phyloP scores from a whole-genome alignment of 2,888 invertebrate genomes.

The Hemistola chrysoprasaria region DNA sequence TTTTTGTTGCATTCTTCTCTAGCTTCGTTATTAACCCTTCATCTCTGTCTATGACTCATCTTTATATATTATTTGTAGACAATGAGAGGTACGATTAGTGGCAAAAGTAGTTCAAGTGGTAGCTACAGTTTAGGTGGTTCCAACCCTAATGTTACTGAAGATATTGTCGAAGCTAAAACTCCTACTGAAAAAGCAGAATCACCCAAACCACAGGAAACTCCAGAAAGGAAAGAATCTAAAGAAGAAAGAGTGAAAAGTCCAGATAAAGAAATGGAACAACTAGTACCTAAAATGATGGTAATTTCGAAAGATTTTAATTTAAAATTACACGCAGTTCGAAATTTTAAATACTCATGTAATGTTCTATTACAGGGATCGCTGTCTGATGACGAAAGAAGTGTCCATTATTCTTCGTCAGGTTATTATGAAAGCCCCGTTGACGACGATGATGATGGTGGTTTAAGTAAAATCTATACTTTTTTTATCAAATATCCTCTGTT shows the following conservation, averaged over 20 bases:
- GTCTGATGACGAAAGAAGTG: slow-evolving; percentile 87
- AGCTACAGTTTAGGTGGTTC: slow-evolving; percentile 77
- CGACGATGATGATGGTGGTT: slow-evolving; percentile 82
- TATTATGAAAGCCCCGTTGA: slow-evolving; percentile 89
- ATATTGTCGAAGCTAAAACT: slow-evolving; percentile 45
- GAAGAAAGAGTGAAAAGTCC: slow-evolving; percentile 49
- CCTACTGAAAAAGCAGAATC: slow-evolving; percentile 55
- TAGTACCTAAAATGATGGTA: slow-evolving; percentile 72
- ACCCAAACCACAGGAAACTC: slow-evolving; percentile 37
- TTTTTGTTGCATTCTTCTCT: no score
- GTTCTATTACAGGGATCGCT: slow-evolving; percentile 75
- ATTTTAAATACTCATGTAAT: no score
- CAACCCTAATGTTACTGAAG: slow-evolving; percentile 69
- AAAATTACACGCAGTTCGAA: no score
- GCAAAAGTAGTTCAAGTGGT: slow-evolving; percentile 78
- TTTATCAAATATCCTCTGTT: not conserved
- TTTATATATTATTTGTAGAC: slow-evolving; percentile 38
- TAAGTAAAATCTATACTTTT: slow-evolving; percentile 54
- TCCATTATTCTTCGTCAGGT: slow-evolving; percentile 87
- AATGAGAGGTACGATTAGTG: slow-evolving; percentile 63
- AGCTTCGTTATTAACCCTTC: no score
- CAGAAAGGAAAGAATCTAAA: slow-evolving; percentile 9
- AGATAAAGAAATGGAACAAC: slow-evolving; percentile 54
- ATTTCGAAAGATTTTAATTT: not conserved
- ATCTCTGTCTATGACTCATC: no score